These are phyloP conservation scores for Zeuzera pyrina DNA, from an alignment of 2,888 invertebrate genomes.

Conservation along the genomic window DNA sequence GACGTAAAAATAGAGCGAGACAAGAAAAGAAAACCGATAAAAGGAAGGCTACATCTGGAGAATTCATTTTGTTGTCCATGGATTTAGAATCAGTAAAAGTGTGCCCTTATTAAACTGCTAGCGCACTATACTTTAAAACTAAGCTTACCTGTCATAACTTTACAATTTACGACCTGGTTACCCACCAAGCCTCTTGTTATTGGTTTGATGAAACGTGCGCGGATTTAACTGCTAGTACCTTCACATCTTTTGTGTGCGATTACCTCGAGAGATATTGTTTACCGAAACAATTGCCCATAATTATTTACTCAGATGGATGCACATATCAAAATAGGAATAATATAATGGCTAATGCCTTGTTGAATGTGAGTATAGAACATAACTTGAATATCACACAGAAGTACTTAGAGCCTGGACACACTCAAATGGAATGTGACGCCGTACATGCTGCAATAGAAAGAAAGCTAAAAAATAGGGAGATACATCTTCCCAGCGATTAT, in stretches of 20 bases:
- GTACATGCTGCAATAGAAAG: slow-evolving; percentile 25
- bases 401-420: slow-evolving; percentile 28
- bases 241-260: slow-evolving; percentile 16
- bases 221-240: slow-evolving; percentile 15
- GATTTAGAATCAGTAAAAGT: slow-evolving; percentile 19
- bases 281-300: slow-evolving; percentile 6
- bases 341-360: slow-evolving; percentile 13
- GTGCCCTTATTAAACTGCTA: slow-evolving; percentile 15
- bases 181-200: slow-evolving; percentile 9
- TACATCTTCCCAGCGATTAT: slow-evolving; percentile 24
- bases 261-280: slow-evolving; percentile 14
- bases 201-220: slow-evolving; percentile 16
- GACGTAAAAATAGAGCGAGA: slow-evolving; percentile 15
- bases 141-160: slow-evolving; percentile 17
- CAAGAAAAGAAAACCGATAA: too few relatives aligned
- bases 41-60: too few relatives aligned
- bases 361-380: slow-evolving; percentile 12
- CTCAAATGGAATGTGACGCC: slow-evolving; percentile 34
- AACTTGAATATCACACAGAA: slow-evolving; percentile 21
- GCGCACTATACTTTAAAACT: slow-evolving; percentile 15
- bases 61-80: too few relatives aligned
- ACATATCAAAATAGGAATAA: slow-evolving; percentile 18
- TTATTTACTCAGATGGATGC: slow-evolving; percentile 18
- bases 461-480: slow-evolving; percentile 20
- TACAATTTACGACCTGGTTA: slow-evolving; percentile 11